Conservation (phyloP, 2,797 vertebrate species). For the Chromis chromis region DNA sequence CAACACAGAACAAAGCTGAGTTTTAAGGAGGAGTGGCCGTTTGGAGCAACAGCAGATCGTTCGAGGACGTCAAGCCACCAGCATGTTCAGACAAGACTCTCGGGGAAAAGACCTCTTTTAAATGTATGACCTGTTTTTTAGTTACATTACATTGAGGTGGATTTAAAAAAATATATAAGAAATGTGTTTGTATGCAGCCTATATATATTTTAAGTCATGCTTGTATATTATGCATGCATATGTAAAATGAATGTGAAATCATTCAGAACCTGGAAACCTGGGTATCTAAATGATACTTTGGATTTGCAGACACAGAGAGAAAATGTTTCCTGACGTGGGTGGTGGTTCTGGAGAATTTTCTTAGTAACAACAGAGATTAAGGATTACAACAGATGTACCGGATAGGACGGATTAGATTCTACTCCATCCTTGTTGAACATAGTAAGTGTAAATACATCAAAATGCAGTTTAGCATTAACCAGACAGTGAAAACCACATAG, state of each 20-base stretch:
- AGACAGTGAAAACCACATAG: too few relatives aligned
- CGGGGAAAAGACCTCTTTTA: neutral
- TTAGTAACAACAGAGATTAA: too few relatives aligned
- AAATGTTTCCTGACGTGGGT: too few relatives aligned
- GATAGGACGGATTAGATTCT: neutral
- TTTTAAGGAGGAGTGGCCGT: conserved; percentile 26
- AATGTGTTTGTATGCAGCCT: neutral
- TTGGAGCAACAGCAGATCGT: neutral
- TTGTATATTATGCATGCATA: neutral
- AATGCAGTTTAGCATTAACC: too few relatives aligned
- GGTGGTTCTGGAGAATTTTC: too few relatives aligned
- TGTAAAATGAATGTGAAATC: too few relatives aligned
- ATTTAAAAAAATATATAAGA: neutral
- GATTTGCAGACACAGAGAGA: too few relatives aligned
- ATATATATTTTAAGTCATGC: neutral
- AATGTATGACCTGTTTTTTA: neutral
- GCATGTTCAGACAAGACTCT: conserved; percentile 39
- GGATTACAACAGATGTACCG: too few relatives aligned
- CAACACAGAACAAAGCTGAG: conserved; percentile 37
- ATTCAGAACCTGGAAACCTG: too few relatives aligned
- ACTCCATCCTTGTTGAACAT: neutral
- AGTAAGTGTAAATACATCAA: too few relatives aligned
- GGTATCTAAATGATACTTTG: too few relatives aligned
- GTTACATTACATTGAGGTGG: neutral
- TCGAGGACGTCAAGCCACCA: neutral